These are phyloP conservation scores for Syngnathus rostellatus DNA, from an alignment of 2,797 vertebrate species.

Conservation along the genomic window DNA sequence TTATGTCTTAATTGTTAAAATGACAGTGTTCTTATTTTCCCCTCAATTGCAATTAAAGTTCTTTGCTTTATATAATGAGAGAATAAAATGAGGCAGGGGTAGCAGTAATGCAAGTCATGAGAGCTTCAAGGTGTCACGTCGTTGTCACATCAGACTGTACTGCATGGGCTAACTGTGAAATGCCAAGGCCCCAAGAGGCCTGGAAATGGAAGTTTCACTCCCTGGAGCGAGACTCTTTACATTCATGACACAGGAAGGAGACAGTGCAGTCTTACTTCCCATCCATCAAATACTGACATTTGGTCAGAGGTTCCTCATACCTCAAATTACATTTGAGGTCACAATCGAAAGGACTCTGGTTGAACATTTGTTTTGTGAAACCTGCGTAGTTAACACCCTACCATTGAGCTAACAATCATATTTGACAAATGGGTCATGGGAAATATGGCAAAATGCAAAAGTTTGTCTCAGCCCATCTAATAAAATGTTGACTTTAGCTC, in stretches of 20 bases:
- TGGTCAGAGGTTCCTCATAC: neutral
- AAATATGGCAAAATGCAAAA: conserved; percentile 16
- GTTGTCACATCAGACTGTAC: conserved; percentile 39
- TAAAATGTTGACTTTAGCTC: conserved; percentile 14
- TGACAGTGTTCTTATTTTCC: neutral
- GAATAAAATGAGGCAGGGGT: conserved; percentile 17
- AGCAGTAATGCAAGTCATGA: conserved; percentile 22
- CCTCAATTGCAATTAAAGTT: neutral
- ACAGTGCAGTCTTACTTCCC: conserved; percentile 2
- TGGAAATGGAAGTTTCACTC: conserved; percentile 20
- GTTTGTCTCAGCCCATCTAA: conserved; percentile 10
- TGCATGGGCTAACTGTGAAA: conserved; percentile 35
- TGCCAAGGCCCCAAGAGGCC: conserved; percentile 42
- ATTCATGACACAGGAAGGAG: conserved; percentile 25
- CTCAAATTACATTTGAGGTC: neutral
- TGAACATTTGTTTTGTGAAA: too few species aligned
- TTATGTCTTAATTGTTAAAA: neutral
- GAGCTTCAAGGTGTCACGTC: conserved; percentile 36
- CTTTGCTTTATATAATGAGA: conserved; percentile 8
- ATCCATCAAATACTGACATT: neutral
- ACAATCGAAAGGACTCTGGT: neutral
- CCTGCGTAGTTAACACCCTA: neutral
- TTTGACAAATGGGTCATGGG: neutral
- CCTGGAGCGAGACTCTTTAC: conserved; percentile 27
- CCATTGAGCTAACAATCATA: neutral